phyloP scores from a whole-genome alignment of 30 jellyfish, hydroid and myxozoan genomes.

The Mastigias papua region DNA sequence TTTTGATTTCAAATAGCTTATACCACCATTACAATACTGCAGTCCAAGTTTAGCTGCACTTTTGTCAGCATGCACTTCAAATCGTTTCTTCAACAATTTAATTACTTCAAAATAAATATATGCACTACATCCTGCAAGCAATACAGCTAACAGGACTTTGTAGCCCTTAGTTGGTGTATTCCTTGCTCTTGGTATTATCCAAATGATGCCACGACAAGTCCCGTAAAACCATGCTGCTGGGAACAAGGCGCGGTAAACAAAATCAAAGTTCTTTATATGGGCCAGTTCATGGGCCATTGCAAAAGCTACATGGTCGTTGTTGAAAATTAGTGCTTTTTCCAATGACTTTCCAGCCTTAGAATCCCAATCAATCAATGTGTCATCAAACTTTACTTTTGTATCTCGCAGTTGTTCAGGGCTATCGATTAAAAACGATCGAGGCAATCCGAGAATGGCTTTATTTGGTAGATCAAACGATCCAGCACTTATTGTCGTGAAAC shows the following conservation, averaged over 20 bases:
- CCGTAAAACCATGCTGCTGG: constrained; percentile 77
- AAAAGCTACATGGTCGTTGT: constrained; percentile 77
- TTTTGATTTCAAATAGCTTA: constrained; percentile 67
- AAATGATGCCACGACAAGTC: constrained; percentile 58
- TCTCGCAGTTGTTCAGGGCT: constrained; percentile 48
- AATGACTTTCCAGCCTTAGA: constrained; percentile 67
- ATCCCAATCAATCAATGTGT: constrained; percentile 69
- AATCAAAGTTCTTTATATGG: constrained; percentile 75
- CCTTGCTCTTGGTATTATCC: constrained; percentile 60
- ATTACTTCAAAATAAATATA: constrained; percentile 22
- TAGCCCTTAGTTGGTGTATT: constrained; percentile 57
- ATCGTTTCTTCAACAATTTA: constrained; percentile 28
- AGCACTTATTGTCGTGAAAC: constrained; percentile 84
- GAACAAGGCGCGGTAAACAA: constrained; percentile 55
- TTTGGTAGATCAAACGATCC: constrained; percentile 76
- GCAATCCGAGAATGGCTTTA: constrained; percentile 86
- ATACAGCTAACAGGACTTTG: constrained; percentile 40
- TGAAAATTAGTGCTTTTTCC: constrained; percentile 56
- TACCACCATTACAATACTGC: constrained; percentile 85
- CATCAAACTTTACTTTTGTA: constrained; percentile 45
- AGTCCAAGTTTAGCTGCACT: constrained; percentile 77
- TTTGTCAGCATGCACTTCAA: constrained; percentile 78
- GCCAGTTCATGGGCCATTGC: constrained; percentile 89
- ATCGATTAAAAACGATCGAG: constrained; percentile 60
- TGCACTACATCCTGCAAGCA: constrained; percentile 64